Conservation (phyloP, 2,888 invertebrate species). For the Sceliomorpha sp. region DNA sequence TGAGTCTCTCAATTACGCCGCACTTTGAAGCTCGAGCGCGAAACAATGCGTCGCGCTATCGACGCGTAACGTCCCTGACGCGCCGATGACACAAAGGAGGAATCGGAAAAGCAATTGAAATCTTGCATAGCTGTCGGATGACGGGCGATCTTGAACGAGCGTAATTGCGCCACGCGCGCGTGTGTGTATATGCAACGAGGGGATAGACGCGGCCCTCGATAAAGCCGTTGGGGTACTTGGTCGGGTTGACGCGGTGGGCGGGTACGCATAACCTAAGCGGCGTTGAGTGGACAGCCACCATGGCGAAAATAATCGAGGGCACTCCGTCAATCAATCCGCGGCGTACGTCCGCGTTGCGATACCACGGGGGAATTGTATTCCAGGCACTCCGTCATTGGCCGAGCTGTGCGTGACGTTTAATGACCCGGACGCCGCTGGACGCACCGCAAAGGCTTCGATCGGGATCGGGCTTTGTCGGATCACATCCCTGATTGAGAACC, state of each 20-base stretch:
- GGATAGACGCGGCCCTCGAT: conserved; percentile 1
- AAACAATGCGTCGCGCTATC: conserved; percentile 11
- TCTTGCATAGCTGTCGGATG: conserved; percentile 13
- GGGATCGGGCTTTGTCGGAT: conserved; percentile 24
- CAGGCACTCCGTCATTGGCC: conserved; percentile 69
- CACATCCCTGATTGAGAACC: conserved; percentile 41
- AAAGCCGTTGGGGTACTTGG: conserved; percentile 17
- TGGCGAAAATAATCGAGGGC: conserved; percentile 68
- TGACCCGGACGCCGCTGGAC: conserved; percentile 61
- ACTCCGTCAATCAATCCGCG: conserved; percentile 68
- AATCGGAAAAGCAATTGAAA: conserved; percentile 33
- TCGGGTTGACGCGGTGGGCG: conserved; percentile 1
- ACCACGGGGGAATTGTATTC: conserved; percentile 63
- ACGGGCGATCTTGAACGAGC: background rate
- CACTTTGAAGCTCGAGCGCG: conserved; percentile 5
- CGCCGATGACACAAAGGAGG: conserved; percentile 26
- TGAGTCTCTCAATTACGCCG: too few species aligned
- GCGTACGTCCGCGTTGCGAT: conserved; percentile 23
- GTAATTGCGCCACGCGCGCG: too few species aligned
- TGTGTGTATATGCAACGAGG: too few species aligned
- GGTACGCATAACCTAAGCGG: background rate
- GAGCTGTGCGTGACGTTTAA: conserved; percentile 74
- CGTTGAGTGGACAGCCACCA: conserved; percentile 33
- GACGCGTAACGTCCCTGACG: conserved; percentile 21
- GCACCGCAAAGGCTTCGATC: conserved; percentile 8